A percentile compares a stretch with the other conserved stretches of the same genome.
These are phyloP conservation scores for Amyelois transitella DNA, from an alignment of 1,140 invertebrate genomes.

Conservation along the genomic window DNA sequence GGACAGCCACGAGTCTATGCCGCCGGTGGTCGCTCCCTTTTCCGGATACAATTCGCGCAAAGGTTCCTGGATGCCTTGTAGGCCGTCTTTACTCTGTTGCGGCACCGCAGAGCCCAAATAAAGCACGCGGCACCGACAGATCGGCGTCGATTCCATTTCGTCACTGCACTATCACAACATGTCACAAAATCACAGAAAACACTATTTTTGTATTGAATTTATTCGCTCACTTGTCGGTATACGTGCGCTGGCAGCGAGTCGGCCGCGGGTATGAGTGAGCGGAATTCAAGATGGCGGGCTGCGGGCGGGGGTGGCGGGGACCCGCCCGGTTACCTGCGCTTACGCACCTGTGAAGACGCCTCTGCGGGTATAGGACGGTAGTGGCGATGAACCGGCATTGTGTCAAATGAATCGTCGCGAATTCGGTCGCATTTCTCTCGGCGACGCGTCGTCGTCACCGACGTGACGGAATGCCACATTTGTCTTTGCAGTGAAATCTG, in stretches of 20 bases:
- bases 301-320: conserved; percentile 13
- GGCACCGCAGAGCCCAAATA: conserved; percentile 98
- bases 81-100: conserved; percentile 96
- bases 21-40: conserved; percentile 89
- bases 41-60: conserved; percentile 96
- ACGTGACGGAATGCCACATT: conserved; percentile 65
- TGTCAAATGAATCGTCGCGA: conserved; percentile 67
- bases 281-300: conserved; percentile 68
- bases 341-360: conserved; percentile 67
- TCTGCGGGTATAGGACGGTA: conserved; percentile 21
- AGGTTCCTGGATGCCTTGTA: conserved; percentile 98
- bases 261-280: conserved; percentile 65
- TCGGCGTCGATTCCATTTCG: conserved; percentile 86
- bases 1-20: conserved; percentile 97
- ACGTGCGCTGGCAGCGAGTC: conserved; percentile 57
- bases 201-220: conserved; percentile 36
- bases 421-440: conserved; percentile 66
- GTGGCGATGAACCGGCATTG: conserved; percentile 70
- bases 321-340: conserved; percentile 50
- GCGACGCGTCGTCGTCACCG: conserved; percentile 39
- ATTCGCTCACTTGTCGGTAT: conserved; percentile 22
- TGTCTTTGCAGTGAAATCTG: conserved; percentile 59
- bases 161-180: conserved; percentile 68
- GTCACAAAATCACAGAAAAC: conserved; percentile 55
- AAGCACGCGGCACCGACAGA: conserved; percentile 96